phyloP scores from a whole-genome alignment of 2,888 invertebrate species.

The Podotricha telesiphe region DNA sequence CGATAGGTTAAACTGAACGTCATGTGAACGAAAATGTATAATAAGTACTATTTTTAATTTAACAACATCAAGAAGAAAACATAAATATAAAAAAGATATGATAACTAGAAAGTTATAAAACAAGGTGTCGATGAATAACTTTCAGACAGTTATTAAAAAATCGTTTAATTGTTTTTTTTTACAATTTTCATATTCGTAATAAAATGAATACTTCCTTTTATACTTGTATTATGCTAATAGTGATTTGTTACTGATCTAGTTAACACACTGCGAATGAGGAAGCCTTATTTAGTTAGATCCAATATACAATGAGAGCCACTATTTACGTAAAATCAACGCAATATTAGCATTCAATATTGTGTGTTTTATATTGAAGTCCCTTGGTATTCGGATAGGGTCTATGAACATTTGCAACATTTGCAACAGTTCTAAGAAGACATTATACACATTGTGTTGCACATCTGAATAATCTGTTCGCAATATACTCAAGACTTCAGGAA shows the following conservation, averaged over 20 bases:
- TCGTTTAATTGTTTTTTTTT: too few species aligned
- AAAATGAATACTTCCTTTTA: background rate
- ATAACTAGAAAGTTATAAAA: too few species aligned
- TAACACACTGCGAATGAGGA: background rate
- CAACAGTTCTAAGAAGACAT: slow-evolving; percentile 22
- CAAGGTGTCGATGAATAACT: too few species aligned
- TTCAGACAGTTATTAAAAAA: too few species aligned
- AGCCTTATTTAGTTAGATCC: background rate
- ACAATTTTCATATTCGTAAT: background rate
- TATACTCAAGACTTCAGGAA: background rate
- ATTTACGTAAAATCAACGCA: background rate
- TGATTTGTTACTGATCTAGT: background rate
- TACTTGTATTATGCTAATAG: background rate
- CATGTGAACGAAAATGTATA: too few species aligned
- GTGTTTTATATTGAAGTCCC: background rate
- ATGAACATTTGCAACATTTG: slow-evolving; percentile 16
- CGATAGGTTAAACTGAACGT: too few species aligned
- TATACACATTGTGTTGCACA: slow-evolving; percentile 10
- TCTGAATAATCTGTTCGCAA: slow-evolving; percentile 12
- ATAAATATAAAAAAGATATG: too few species aligned
- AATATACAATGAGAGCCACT: background rate
- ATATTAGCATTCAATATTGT: slow-evolving; percentile 16
- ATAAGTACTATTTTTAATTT: too few species aligned
- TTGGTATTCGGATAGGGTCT: slow-evolving; percentile 9
- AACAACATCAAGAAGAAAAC: too few species aligned